A percentile compares a stretch with the other conserved stretches of the same genome.
phyloP scores from a whole-genome alignment of 2,797 vertebrate genomes.

The Sebastes hubbsi region DNA sequence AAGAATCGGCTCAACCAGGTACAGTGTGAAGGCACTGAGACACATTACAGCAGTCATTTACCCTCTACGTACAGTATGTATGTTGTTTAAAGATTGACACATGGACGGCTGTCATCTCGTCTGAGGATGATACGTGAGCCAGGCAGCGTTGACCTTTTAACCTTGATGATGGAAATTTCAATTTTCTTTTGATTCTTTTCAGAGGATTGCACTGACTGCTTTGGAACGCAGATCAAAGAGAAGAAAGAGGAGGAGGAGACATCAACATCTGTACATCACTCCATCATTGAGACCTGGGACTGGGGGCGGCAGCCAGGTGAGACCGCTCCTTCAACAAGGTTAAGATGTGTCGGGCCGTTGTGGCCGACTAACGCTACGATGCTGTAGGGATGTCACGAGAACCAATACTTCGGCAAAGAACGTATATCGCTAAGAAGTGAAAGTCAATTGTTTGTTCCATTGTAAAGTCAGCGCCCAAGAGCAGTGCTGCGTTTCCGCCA shows the following conservation, averaged over 20 bases:
- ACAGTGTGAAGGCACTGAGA: constrained; percentile 37
- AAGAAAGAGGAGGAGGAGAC: constrained; percentile 96
- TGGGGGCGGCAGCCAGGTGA: constrained; percentile 98
- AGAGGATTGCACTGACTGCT: constrained; percentile 93
- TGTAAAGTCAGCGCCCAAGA: no score
- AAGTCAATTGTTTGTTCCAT: no score
- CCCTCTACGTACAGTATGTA: background rate
- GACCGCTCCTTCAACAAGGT: background rate
- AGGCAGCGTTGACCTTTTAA: background rate
- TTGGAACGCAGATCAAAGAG: constrained; percentile 90
- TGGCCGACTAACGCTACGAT: background rate
- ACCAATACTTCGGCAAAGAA: background rate
- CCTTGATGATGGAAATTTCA: background rate
- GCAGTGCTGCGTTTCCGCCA: no score
- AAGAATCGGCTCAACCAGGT: constrained; percentile 88
- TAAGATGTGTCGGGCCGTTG: background rate
- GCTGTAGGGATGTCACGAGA: background rate
- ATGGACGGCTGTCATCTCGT: background rate
- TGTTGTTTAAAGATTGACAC: no score
- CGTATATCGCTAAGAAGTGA: no score
- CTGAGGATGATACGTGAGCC: background rate
- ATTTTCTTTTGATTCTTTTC: background rate
- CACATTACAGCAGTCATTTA: background rate
- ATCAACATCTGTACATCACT: constrained; percentile 85
- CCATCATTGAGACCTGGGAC: constrained; percentile 97